A percentile compares a stretch with the other conserved stretches of the same genome.
Evolutionary conservation across 2,888 invertebrate genomes (phyloP).

Genomic region (Spicauda simplicius): DNA sequence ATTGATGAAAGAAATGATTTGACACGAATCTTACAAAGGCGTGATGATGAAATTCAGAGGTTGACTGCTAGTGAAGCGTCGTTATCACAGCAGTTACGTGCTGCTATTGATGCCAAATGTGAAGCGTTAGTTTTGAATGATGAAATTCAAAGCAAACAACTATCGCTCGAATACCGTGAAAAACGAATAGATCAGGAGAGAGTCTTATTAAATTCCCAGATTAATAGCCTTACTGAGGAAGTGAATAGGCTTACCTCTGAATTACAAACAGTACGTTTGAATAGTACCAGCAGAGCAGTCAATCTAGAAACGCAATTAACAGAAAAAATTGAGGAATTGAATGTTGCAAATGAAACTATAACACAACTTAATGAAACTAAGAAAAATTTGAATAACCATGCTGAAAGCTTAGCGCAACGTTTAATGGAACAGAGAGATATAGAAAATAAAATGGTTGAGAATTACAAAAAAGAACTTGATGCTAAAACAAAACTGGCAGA

Average conservation of each 20-base stretch:
- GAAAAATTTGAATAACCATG: constrained; percentile 87
- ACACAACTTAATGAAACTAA: constrained; percentile 88
- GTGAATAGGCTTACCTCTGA: constrained; percentile 91
- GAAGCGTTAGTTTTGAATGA: constrained; percentile 92
- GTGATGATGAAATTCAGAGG: constrained; percentile 90
- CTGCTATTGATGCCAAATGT: constrained; percentile 92
- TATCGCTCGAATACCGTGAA: constrained; percentile 92
- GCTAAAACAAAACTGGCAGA: constrained; percentile 94
- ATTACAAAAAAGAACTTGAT: constrained; percentile 91
- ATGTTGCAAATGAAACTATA: constrained; percentile 88
- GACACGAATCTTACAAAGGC: constrained; percentile 88
- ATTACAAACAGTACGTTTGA: constrained; percentile 90
- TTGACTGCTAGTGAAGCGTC: constrained; percentile 88
- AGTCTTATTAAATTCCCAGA: constrained; percentile 90
- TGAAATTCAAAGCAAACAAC: constrained; percentile 92
- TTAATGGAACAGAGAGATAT: constrained; percentile 90
- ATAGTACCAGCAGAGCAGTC: constrained; percentile 86
- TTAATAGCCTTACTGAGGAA: constrained; percentile 91
- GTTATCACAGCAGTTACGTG: constrained; percentile 89
- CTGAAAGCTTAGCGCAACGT: constrained; percentile 88
- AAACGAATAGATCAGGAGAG: constrained; percentile 94
- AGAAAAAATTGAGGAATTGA: constrained; percentile 92
- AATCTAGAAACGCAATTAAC: constrained; percentile 90
- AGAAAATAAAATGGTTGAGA: constrained; percentile 90
- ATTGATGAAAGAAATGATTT: constrained; percentile 91